Conservation (phyloP, 2,113 vertebrate genomes). For the Illadopsis cleaveri region DNA sequence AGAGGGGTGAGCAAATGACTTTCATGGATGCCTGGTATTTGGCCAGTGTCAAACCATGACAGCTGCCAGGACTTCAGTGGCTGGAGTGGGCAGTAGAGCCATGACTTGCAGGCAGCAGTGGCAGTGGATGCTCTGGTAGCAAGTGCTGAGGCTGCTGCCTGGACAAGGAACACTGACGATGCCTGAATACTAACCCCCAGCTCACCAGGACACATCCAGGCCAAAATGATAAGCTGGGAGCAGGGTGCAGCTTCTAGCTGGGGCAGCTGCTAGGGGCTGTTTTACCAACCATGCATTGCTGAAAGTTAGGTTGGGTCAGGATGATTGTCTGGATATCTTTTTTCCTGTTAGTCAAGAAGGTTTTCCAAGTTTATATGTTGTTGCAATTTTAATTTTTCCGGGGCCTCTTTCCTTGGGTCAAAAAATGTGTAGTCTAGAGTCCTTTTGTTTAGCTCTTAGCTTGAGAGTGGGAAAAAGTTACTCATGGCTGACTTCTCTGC, state of each 20-base stretch:
- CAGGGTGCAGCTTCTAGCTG: background rate
- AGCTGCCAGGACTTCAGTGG: background rate
- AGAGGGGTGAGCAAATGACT: too few relatives aligned
- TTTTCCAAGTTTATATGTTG: conserved; percentile 42
- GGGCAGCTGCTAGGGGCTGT: background rate
- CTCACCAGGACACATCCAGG: background rate
- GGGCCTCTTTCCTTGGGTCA: conserved; percentile 12
- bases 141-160: background rate
- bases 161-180: background rate
- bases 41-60: background rate
- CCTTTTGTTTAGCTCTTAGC: conserved; percentile 52
- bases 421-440: conserved; percentile 53
- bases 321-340: background rate
- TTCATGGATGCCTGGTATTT: background rate
- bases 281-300: background rate
- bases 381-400: background rate
- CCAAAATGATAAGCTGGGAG: background rate
- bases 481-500: background rate
- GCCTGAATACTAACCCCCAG: background rate
- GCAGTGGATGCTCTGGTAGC: background rate
- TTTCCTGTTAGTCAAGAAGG: background rate
- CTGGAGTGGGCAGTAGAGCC: background rate
- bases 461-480: conserved; percentile 41
- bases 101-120: background rate
- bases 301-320: background rate